Percentiles rank a stretch among this genome's conserved stretches.
Conservation (phyloP, 2,888 invertebrate genomes). For the Glyphotaelius pellucidus region DNA sequence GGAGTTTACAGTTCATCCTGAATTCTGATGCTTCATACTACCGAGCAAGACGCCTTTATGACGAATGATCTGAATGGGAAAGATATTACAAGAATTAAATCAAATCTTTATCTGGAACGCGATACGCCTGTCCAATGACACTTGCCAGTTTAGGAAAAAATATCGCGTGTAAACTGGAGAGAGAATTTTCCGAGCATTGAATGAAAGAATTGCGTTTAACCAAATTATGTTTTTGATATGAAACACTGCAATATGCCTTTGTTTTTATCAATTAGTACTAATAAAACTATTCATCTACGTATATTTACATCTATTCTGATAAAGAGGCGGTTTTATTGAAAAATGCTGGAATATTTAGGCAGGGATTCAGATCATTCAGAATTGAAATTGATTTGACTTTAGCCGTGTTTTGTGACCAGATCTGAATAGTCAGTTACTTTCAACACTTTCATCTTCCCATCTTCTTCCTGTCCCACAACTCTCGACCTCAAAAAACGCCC, state of each 20-base stretch:
- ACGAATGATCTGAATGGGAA: not conserved
- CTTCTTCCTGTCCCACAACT: too few relatives aligned
- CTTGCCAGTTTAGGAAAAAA: not conserved
- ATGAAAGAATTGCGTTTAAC: not conserved
- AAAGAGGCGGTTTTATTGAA: too few relatives aligned
- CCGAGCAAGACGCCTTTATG: not conserved
- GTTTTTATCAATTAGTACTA: too few relatives aligned
- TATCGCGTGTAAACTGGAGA: not conserved
- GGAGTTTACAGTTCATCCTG: not conserved
- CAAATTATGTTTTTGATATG: not conserved
- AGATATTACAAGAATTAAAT: not conserved
- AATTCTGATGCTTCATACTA: not conserved
- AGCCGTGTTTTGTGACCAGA: too few relatives aligned
- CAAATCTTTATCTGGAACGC: not conserved
- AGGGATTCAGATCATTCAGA: not conserved
- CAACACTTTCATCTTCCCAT: too few relatives aligned
- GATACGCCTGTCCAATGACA: not conserved
- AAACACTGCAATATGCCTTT: too few relatives aligned
- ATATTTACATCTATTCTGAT: too few relatives aligned
- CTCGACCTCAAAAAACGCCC: too few relatives aligned
- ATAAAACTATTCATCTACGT: too few relatives aligned
- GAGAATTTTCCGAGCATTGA: not conserved
- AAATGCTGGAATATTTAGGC: not conserved
- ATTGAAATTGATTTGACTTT: too few relatives aligned
- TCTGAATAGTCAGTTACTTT: too few relatives aligned